A percentile compares a stretch with the other conserved stretches of the same genome.
Conservation (phyloP, 2,113 vertebrate species). For the Dasyprocta punctata region DNA sequence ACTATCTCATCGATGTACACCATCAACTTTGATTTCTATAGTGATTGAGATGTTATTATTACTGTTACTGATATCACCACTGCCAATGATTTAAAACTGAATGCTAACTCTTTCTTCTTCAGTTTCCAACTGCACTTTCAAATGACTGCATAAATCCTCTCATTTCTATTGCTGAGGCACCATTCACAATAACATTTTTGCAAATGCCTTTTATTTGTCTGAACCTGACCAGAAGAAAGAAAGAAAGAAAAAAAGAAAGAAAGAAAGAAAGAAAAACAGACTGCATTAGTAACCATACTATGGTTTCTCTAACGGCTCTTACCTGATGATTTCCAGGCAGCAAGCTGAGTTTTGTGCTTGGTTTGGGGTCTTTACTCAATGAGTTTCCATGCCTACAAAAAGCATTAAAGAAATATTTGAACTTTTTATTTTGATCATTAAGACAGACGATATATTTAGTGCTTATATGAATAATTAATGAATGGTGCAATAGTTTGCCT, state of each 20-base stretch:
- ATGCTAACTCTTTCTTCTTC: not conserved
- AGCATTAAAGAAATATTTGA: not conserved
- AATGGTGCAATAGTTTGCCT: not conserved
- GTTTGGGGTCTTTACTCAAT: not conserved
- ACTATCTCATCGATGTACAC: not conserved
- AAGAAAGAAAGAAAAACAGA: not conserved
- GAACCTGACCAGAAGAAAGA: not conserved
- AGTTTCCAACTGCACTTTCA: not conserved
- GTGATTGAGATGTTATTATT: not conserved
- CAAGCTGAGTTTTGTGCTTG: not conserved
- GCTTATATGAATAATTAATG: not conserved
- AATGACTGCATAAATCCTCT: not conserved
- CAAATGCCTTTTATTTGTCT: not conserved
- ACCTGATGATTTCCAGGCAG: slow-evolving; percentile 49
- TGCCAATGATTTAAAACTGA: not conserved
- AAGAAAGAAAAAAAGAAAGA: not conserved
- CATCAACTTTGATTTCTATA: not conserved
- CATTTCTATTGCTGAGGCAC: not conserved
- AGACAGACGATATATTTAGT: not conserved
- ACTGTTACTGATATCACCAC: not conserved
- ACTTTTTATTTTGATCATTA: slow-evolving; percentile 22
- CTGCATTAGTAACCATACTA: not conserved
- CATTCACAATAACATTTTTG: not conserved
- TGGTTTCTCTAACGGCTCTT: not conserved
- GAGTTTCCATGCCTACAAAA: not conserved